Percentiles rank a stretch among this genome's conserved stretches.
Evolutionary conservation across 2,888 invertebrate genomes (phyloP).

Genomic region (Alloplasta piceator): DNA sequence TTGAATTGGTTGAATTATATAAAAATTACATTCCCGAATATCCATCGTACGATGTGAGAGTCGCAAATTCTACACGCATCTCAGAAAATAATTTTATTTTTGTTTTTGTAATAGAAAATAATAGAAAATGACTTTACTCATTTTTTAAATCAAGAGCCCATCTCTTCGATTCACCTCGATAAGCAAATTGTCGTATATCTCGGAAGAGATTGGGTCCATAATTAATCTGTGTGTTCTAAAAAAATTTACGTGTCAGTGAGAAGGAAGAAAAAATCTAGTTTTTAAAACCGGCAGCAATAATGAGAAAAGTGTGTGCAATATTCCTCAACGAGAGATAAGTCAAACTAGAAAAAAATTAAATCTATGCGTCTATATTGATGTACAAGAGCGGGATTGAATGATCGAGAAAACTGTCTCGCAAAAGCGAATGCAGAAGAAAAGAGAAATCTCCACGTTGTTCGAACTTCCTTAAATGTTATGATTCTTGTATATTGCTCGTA

Average conservation of each 20-base stretch:
- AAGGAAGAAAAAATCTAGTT: slow-evolving; percentile 55
- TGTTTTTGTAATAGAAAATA: too few species aligned
- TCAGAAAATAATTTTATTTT: too few species aligned
- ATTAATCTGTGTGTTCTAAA: slow-evolving; percentile 44
- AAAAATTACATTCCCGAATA: too few species aligned
- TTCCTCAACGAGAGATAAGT: slow-evolving; percentile 68
- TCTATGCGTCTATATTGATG: slow-evolving; percentile 24
- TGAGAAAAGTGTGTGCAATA: slow-evolving; percentile 76
- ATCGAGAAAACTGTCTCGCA: slow-evolving; percentile 6
- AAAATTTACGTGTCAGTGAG: slow-evolving; percentile 48
- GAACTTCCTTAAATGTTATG: slow-evolving; percentile 31
- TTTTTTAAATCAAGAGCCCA: slow-evolving; percentile 1
- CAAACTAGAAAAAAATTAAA: slow-evolving; percentile 15
- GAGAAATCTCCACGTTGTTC: neutral
- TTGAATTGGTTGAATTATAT: too few species aligned
- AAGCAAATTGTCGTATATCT: slow-evolving; percentile 6
- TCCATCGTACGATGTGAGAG: too few species aligned
- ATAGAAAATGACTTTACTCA: too few species aligned
- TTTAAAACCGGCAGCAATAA: slow-evolving; percentile 77
- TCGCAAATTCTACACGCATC: too few species aligned
- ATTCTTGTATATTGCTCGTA: slow-evolving; percentile 32
- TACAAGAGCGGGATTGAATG: slow-evolving; percentile 24
- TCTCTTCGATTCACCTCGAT: neutral
- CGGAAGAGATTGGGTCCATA: slow-evolving; percentile 47
- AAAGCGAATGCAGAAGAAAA: slow-evolving; percentile 22